Base-by-base conservation (phyloP, 2,113 vertebrate genomes). In the Bungarus multicinctus region DNA sequence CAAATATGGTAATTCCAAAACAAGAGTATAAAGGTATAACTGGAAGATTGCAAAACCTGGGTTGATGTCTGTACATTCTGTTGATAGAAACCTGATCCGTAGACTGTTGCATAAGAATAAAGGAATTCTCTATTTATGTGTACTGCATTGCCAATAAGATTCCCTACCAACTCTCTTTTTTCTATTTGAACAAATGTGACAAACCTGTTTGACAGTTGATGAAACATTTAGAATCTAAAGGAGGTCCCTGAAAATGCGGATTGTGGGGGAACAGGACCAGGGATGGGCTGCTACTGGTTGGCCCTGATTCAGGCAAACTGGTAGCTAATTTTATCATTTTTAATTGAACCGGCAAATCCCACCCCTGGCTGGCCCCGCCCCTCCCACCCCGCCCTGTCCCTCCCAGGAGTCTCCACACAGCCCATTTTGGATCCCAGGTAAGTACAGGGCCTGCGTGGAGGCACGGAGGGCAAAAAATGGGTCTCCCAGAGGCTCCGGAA, bases 1-100 rank as follows among this genome's bases (percentile, higher is more conserved):
- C 52, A 58, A 25, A 58, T 58, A 25, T 2, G 7, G 57, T 92
- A 95, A 95, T 94, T 89, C 91, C 94, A 94, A 94, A 96, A 95
- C 74, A 53, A 53, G 93, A 96, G 96, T 0, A n/a, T n/a, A 0
- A 30, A 3, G 2, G 88, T 0, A 92, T 0, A 93, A 94, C 95
- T 95, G 92, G 92, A 94, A 96, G 94, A 93, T 94, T 95, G 95
- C 27, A 43, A 0, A 0, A 88, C 94, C 85, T 89, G 92, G 1
- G 4, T 81, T 93, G 55, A 54, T 89, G 45, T 52, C 0, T 0
- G 89, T 86, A 87, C 1, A 0, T 85, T 0, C 0, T 12, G 0
- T 0, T 64, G 91, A 90, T 86, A 94, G 88, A 87, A 27, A 74
- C 88, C 57, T 0, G 1, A 88, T 30, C 47, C 10, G 43, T 85